These are phyloP conservation scores for Polyergus mexicanus DNA, from an alignment of 1,140 invertebrate species.

Conservation along the genomic window DNA sequence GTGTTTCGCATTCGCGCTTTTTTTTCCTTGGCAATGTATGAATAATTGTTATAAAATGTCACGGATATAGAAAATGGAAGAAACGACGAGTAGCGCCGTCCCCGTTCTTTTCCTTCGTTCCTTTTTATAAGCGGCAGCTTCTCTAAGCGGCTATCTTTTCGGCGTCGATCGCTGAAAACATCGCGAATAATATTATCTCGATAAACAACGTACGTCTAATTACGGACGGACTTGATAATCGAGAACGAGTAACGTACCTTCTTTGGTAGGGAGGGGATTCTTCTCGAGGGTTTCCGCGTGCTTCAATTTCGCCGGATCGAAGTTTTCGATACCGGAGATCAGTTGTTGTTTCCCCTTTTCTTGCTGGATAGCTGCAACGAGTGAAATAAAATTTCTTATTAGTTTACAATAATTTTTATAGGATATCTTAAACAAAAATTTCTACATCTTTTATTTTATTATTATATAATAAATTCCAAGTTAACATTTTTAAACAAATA, in stretches of 20 bases:
- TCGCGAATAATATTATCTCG: slow-evolving; percentile 31
- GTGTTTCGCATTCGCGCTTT: slow-evolving; percentile 72
- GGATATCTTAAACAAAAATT: too few species aligned
- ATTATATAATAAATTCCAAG: neutral
- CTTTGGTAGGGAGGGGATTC: slow-evolving; percentile 94
- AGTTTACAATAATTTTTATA: slow-evolving; percentile 8
- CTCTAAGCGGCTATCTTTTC: slow-evolving; percentile 78
- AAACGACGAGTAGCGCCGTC: slow-evolving; percentile 77
- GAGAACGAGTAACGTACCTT: slow-evolving; percentile 75
- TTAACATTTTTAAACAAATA: neutral
- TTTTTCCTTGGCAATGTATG: slow-evolving; percentile 79
- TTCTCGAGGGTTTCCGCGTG: slow-evolving; percentile 96
- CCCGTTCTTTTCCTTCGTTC: slow-evolving; percentile 63
- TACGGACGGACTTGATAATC: neutral
- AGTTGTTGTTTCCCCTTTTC: slow-evolving; percentile 95
- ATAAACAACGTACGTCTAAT: slow-evolving; percentile 3
- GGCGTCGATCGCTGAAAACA: slow-evolving; percentile 81
- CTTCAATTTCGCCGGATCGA: slow-evolving; percentile 94
- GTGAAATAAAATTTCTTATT: slow-evolving; percentile 6
- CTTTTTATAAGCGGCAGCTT: slow-evolving; percentile 43
- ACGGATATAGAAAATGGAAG: slow-evolving; percentile 83
- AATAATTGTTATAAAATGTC: slow-evolving; percentile 82
- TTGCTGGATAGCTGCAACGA: slow-evolving; percentile 91
- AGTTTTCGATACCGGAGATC: slow-evolving; percentile 95
- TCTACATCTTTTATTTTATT: too few species aligned